Evolutionary conservation across 1,140 invertebrate species (phyloP).

Genomic region (Copidosoma floridanum): DNA sequence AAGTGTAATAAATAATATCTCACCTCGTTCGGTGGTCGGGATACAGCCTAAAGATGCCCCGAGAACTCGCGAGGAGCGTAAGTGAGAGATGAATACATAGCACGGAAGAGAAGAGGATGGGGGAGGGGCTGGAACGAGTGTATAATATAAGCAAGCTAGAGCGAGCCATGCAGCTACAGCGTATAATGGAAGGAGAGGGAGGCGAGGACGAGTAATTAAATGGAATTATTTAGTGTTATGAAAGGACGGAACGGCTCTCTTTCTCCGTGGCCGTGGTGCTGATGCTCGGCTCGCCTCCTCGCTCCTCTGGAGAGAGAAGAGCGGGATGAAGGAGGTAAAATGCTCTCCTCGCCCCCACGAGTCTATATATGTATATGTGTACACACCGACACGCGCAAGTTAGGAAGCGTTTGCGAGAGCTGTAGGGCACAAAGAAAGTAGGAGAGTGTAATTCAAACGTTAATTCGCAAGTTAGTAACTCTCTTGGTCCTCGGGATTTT

Average conservation of each 20-base stretch:
- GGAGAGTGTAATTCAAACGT: constrained; percentile 5
- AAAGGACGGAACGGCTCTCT: no score
- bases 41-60: background rate
- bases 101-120: background rate
- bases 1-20: constrained; percentile 19
- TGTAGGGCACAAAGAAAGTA: background rate
- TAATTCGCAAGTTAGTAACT: constrained; percentile 11
- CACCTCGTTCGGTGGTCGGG: constrained; percentile 13
- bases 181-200: background rate
- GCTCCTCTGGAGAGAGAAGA: background rate
- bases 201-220: constrained; percentile 19
- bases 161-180: background rate
- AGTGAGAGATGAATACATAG: background rate
- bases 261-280: no score
- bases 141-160: background rate
- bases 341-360: no score
- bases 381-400: no score
- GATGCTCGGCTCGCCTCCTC: no score
- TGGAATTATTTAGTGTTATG: constrained; percentile 25
- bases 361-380: no score
- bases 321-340: background rate
- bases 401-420: no score
- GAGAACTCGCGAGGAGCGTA: background rate
- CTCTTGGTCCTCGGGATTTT: background rate
- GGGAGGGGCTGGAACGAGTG: background rate